Evolutionary conservation across 2,797 vertebrate genomes (phyloP).

Genomic region (Spheniscus humboldti): DNA sequence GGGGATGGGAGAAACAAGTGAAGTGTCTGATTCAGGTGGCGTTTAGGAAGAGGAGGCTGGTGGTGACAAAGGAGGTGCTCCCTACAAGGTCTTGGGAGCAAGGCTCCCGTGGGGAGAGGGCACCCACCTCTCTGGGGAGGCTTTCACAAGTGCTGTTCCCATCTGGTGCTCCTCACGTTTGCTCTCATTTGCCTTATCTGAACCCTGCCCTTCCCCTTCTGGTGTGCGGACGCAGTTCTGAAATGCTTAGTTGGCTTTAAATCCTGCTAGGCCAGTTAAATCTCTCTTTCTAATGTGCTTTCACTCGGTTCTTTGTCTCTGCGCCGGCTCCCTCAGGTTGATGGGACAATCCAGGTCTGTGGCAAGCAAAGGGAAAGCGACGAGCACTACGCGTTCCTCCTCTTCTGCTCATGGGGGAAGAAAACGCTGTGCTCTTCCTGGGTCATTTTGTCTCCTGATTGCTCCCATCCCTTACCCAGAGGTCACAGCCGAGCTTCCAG

Average conservation of each 20-base stretch:
- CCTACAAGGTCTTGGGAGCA: not conserved
- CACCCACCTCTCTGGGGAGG: not conserved
- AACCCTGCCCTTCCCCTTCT: not conserved
- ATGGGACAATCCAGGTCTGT: not conserved
- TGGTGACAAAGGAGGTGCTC: not conserved
- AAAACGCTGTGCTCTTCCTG: not conserved
- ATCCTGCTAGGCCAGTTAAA: conserved; percentile 11
- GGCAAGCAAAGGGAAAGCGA: not conserved
- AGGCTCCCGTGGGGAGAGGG: not conserved
- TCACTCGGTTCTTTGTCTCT: not conserved
- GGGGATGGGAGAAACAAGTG: not conserved
- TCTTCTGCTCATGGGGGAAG: not conserved
- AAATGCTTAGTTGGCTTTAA: conserved; percentile 24
- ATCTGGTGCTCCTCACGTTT: not conserved
- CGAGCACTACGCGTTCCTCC: accelerated
- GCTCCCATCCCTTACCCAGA: accelerated
- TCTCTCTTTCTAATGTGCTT: not conserved
- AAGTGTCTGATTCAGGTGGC: accelerated
- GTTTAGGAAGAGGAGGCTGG: not conserved
- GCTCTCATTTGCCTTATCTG: not conserved
- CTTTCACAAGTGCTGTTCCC: not conserved
- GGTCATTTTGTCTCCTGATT: not conserved
- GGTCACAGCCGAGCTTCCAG: not conserved
- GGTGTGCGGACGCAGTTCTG: not conserved
- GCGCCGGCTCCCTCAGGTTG: not conserved